A percentile compares a stretch with the other conserved stretches of the same genome.
Conservation (phyloP, 2,113 vertebrate genomes). For the Grantiella picta region DNA sequence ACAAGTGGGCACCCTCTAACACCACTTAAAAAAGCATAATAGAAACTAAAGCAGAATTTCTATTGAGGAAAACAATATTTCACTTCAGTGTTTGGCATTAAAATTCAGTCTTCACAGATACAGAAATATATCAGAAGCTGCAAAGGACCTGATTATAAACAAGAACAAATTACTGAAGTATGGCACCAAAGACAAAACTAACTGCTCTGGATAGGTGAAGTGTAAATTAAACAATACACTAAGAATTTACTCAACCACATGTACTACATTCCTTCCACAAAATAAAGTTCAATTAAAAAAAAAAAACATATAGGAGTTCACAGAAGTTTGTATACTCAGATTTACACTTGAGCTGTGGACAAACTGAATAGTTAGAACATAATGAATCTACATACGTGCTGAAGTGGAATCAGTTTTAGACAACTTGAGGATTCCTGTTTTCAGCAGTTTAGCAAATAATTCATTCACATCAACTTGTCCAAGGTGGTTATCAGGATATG, state of each 20-base stretch:
- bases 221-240: neutral
- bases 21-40: neutral
- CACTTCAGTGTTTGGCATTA: neutral
- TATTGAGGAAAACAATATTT: neutral
- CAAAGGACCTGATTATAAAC: neutral
- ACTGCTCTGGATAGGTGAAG: neutral
- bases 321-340: neutral
- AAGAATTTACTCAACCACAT: neutral
- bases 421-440: slow-evolving; percentile 89
- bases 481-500: slow-evolving; percentile 90
- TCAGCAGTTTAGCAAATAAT: slow-evolving; percentile 89
- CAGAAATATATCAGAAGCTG: neutral
- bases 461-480: slow-evolving; percentile 96
- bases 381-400: slow-evolving; percentile 61
- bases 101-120: neutral
- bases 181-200: neutral
- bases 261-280: neutral
- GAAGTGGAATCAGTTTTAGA: slow-evolving; percentile 74
- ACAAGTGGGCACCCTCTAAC: neutral
- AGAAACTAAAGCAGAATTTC: neutral
- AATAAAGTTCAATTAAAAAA: neutral
- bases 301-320: neutral
- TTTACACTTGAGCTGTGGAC: neutral
- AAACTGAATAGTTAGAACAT: neutral
- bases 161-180: neutral